Evolutionary conservation across 2,888 invertebrate genomes (phyloP).

Genomic region (Suillia variegata): DNA sequence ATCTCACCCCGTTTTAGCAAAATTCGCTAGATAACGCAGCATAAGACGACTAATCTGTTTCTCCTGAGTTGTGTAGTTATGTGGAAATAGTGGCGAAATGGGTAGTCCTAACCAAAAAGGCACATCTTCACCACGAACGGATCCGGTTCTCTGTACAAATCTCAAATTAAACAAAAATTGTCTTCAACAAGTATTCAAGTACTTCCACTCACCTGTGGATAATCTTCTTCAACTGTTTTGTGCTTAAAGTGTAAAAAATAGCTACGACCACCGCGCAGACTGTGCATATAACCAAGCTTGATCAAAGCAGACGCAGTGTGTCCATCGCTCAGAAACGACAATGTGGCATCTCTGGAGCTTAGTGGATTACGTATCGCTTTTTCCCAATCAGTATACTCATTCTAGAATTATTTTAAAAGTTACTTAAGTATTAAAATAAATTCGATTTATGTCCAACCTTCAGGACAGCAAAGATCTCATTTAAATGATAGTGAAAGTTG

Average conservation of each 20-base stretch:
- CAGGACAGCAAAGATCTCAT: slow-evolving; percentile 92
- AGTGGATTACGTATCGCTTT: slow-evolving; percentile 83
- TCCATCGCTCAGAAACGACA: slow-evolving; percentile 89
- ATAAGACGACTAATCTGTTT: slow-evolving; percentile 77
- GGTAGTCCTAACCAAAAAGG: slow-evolving; percentile 85
- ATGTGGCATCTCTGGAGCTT: slow-evolving; percentile 82
- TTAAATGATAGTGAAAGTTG: slow-evolving; percentile 92
- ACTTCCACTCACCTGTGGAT: slow-evolving; percentile 68
- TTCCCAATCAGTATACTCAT: slow-evolving; percentile 97
- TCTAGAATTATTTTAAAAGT: slow-evolving; percentile 63
- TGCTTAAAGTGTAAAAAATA: slow-evolving; percentile 89
- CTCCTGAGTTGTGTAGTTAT: slow-evolving; percentile 81
- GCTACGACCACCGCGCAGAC: slow-evolving; percentile 77
- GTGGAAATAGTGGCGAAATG: slow-evolving; percentile 69
- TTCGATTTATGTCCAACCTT: slow-evolving; percentile 51
- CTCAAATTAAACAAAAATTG: slow-evolving; percentile 7
- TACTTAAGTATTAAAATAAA: neutral
- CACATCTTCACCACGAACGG: slow-evolving; percentile 85
- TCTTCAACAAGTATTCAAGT: neutral
- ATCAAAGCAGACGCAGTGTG: slow-evolving; percentile 87
- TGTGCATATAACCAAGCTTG: slow-evolving; percentile 79
- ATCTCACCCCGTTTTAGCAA: slow-evolving; percentile 84
- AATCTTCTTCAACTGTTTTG: slow-evolving; percentile 80
- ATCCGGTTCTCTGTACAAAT: slow-evolving; percentile 71
- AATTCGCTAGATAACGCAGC: slow-evolving; percentile 85